These are phyloP conservation scores for Tenodera sinensis DNA, from an alignment of 2,888 invertebrate species.

Conservation along the genomic window DNA sequence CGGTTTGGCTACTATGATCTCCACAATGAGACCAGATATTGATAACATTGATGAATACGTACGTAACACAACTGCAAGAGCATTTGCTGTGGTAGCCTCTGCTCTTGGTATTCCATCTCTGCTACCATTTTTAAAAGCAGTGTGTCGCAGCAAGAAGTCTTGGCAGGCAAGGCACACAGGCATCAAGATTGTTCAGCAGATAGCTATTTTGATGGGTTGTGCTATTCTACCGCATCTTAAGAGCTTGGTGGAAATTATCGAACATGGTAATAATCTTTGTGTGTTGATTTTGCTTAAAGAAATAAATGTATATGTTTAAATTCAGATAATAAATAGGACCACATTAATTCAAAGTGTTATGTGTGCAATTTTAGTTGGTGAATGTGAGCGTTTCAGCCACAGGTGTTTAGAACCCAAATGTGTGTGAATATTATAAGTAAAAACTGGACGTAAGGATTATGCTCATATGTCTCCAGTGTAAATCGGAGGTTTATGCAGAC, in stretches of 20 bases:
- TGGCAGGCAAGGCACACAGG: slow-evolving; percentile 99
- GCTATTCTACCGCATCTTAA: slow-evolving; percentile 98
- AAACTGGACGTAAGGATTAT: too few relatives aligned
- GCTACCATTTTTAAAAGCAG: slow-evolving; percentile 96
- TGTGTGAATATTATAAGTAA: too few relatives aligned
- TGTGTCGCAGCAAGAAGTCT: slow-evolving; percentile 97
- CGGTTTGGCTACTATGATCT: slow-evolving; percentile 99
- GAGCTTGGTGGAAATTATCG: slow-evolving; percentile 97
- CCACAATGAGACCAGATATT: slow-evolving; percentile 99
- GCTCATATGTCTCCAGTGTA: too few relatives aligned
- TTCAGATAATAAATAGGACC: too few relatives aligned
- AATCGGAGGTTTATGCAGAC: too few relatives aligned
- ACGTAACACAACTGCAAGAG: slow-evolving; percentile 97
- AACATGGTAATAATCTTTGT: slow-evolving; percentile 69
- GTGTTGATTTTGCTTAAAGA: too few relatives aligned
- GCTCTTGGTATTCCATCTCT: slow-evolving; percentile 95
- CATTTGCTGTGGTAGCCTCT: slow-evolving; percentile 99
- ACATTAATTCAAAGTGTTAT: too few relatives aligned
- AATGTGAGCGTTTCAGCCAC: too few relatives aligned
- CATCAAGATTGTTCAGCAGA: slow-evolving; percentile 99
- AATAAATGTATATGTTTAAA: too few relatives aligned
- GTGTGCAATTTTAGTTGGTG: too few relatives aligned
- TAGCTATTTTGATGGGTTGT: slow-evolving; percentile 99
- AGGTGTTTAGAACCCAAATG: too few relatives aligned
- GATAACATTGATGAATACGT: slow-evolving; percentile 99